Percentiles rank a stretch among this genome's conserved stretches.
Conservation (phyloP, 2,888 invertebrate species). For the Cristatella mucedo region DNA sequence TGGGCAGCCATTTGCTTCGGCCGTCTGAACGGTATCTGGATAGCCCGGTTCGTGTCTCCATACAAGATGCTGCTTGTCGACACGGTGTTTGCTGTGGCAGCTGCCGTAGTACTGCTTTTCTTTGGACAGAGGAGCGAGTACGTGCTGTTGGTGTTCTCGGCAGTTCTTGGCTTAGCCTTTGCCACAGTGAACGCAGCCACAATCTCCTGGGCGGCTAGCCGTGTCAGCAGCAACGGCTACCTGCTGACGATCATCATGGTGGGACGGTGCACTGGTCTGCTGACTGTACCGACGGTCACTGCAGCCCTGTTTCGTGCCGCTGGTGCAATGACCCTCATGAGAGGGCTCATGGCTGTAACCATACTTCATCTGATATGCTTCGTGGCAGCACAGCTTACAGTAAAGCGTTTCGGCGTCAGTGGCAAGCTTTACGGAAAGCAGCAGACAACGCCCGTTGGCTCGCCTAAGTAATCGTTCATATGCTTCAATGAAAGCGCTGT, state of each 20-base stretch:
- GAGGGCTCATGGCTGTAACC: no score
- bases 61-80: conserved; percentile 4
- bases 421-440: not conserved
- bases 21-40: conserved; percentile 5
- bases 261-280: no score
- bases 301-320: no score
- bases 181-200: conserved; percentile 1
- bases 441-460: no score
- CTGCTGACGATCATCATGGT: no score
- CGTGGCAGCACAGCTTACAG: not conserved
- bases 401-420: not conserved
- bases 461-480: no score
- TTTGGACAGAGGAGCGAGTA: not conserved
- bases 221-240: no score
- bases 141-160: not conserved
- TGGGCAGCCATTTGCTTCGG: conserved; percentile 8
- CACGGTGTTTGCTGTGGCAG: not conserved
- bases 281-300: no score
- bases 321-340: no score
- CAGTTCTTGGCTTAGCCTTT: not conserved
- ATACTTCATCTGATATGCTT: not conserved
- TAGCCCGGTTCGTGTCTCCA: not conserved
- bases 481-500: no score
- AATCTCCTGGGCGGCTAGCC: conserved; percentile 2
- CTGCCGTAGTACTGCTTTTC: not conserved